Base-by-base conservation (phyloP, 1,140 invertebrate species). In the Heterodera carotae region DNA sequence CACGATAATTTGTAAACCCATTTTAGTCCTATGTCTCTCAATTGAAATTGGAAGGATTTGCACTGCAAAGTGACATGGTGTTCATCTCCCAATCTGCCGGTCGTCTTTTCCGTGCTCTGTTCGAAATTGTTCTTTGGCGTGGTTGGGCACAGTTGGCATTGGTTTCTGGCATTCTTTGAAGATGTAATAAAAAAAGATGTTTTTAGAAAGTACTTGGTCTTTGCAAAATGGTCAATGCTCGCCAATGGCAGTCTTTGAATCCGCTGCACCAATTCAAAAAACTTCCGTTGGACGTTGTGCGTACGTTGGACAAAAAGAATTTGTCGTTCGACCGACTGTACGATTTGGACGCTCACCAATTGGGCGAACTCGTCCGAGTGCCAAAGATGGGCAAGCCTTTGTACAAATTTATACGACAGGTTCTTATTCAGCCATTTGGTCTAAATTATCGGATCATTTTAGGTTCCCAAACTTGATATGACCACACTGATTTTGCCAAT, bases 21-120 rank as follows among this genome's bases (percentile, higher is more conserved):
- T 56, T 56, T 3, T 96, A 99, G 89, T 96, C 96, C 0, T 99
- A 98, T 88, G 98, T 99, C 72, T 99, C 96, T 0, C 96, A 99
- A 87, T 88, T 99, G 60, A 98, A 99, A 89, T 89, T 99, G 53
- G 97, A 99, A 88, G 96, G 97, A 18, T 98, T 99, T 89, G 96
- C 96, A 1, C 89, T 99, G 4, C 97, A 98, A 94, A 94, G 95
- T 0, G 97, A 99, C 88, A 99, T 99, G 97, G 95, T 99, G 0
- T 99, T 95, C 86, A 94, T 99, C 0, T 98, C 97, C 0, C 97
- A 99, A 89, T 98, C 95, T 6, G 97, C 97, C 0, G 92, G 93
- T 4, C 90, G 97, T 72, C 90, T 99, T 6, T 93, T 99, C 91
- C 89, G 97, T 82, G 97, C 97, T 1, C 96, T 99, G 71, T 99